Conservation (phyloP, 1,140 invertebrate genomes). For the Tyrophagus putrescentiae region DNA sequence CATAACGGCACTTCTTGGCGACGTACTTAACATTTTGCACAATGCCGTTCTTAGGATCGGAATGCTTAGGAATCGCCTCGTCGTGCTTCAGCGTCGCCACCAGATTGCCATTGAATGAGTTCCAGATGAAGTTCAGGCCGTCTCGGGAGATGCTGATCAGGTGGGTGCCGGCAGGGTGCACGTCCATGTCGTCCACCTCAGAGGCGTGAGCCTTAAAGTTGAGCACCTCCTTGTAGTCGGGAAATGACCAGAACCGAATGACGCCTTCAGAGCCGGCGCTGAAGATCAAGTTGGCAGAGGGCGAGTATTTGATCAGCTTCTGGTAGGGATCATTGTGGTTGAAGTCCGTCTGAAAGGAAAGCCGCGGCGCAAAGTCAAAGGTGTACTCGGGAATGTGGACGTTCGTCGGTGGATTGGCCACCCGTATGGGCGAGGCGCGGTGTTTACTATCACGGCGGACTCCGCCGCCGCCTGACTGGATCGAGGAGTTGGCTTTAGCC, state of each 20-base stretch:
- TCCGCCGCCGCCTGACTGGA: no score
- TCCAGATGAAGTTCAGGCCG: conserved; percentile 63
- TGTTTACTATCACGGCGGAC: not conserved
- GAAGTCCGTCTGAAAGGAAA: conserved; percentile 37
- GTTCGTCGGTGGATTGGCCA: not conserved
- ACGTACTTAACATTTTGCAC: conserved; percentile 31
- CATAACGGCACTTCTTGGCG: conserved; percentile 25
- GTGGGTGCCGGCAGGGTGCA: conserved; percentile 55
- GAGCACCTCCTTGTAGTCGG: conserved; percentile 49
- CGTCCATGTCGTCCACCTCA: conserved; percentile 81
- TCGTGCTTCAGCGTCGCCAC: conserved; percentile 53
- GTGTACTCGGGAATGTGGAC: conserved; percentile 22
- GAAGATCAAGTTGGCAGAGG: conserved; percentile 56
- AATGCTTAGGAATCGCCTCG: conserved; percentile 52
- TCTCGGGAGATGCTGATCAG: conserved; percentile 75
- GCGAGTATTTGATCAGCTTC: conserved; percentile 64
- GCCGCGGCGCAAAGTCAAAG: conserved; percentile 36
- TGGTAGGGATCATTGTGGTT: conserved; percentile 61
- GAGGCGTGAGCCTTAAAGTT: conserved; percentile 56
- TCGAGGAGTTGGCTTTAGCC: no score
- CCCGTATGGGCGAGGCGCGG: not conserved
- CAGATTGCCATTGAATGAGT: conserved; percentile 46
- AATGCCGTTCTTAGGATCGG: conserved; percentile 65
- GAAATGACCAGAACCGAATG: conserved; percentile 72
- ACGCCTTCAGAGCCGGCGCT: conserved; percentile 80